A percentile compares a stretch with the other conserved stretches of the same genome.
Conservation (phyloP, 2,888 invertebrate genomes). For the Heliothis peltigera region DNA sequence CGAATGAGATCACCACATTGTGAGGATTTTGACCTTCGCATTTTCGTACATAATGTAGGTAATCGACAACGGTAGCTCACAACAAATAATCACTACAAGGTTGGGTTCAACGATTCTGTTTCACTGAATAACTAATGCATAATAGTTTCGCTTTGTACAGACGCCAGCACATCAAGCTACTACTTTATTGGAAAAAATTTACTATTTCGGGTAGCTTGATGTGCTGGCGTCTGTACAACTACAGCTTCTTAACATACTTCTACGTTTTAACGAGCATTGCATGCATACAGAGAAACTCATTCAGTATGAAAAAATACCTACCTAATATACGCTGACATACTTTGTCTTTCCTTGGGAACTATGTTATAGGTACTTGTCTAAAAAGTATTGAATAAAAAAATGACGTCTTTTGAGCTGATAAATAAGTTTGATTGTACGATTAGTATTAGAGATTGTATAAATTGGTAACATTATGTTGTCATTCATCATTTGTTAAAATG, state of each 20-base stretch:
- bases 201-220: too few species aligned
- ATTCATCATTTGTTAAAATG: constrained; percentile 10
- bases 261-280: constrained; percentile 30
- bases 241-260: constrained; percentile 2
- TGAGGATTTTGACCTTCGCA: constrained; percentile 62
- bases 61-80: constrained; percentile 46
- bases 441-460: constrained; percentile 28
- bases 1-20: constrained; percentile 80
- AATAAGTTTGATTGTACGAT: constrained; percentile 18
- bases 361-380: constrained; percentile 7
- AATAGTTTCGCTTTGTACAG: constrained; percentile 27
- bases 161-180: too few species aligned
- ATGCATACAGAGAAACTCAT: constrained; percentile 10
- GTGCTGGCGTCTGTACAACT: too few species aligned
- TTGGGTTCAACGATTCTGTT: constrained; percentile 42
- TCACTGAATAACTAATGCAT: constrained; percentile 11
- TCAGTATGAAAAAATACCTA: constrained; percentile 16
- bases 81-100: constrained; percentile 43
- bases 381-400: constrained; percentile 17
- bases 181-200: too few species aligned
- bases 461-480: neutral
- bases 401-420: constrained; percentile 16
- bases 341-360: constrained; percentile 30
- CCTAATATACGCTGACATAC: constrained; percentile 11
- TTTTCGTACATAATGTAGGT: constrained; percentile 58